These are phyloP conservation scores for Prionailurus viverrinus DNA, from an alignment of 2,113 vertebrate species.

Conservation along the genomic window DNA sequence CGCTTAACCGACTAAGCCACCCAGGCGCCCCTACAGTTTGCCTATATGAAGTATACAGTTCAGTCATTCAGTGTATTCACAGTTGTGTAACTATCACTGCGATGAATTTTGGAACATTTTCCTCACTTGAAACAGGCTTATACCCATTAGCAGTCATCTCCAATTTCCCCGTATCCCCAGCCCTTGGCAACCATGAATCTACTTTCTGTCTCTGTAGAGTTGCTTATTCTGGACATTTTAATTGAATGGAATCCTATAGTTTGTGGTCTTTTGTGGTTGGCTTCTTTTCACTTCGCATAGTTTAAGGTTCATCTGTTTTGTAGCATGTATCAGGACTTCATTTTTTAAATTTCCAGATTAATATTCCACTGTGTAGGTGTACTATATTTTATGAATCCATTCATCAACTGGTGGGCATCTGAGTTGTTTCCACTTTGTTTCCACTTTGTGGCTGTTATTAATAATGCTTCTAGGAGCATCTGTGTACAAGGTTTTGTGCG, in stretches of 20 bases:
- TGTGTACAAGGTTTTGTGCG: not conserved
- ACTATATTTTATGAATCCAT: not conserved
- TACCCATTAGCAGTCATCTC: not conserved
- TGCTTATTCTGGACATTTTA: conserved; percentile 33
- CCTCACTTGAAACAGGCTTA: not conserved
- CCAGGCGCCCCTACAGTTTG: not conserved
- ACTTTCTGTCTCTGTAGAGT: not conserved
- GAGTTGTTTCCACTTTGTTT: conserved; percentile 28
- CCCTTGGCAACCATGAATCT: not conserved
- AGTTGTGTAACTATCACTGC: not conserved
- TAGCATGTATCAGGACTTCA: not conserved
- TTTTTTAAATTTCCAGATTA: not conserved
- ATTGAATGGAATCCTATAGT: not conserved
- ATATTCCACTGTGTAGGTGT: not conserved
- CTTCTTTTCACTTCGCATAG: not conserved
- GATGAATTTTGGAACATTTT: not conserved
- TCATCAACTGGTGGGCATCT: not conserved
- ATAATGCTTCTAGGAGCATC: not conserved
- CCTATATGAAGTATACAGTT: not conserved
- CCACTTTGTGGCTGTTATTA: not conserved
- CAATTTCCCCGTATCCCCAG: not conserved
- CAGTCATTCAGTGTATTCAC: not conserved
- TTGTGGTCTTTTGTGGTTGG: not conserved
- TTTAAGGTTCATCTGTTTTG: not conserved
- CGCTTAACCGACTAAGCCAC: no score